Evolutionary conservation across 2,113 vertebrate genomes (phyloP).

Genomic region (Ophthalmolycus amberensis): DNA sequence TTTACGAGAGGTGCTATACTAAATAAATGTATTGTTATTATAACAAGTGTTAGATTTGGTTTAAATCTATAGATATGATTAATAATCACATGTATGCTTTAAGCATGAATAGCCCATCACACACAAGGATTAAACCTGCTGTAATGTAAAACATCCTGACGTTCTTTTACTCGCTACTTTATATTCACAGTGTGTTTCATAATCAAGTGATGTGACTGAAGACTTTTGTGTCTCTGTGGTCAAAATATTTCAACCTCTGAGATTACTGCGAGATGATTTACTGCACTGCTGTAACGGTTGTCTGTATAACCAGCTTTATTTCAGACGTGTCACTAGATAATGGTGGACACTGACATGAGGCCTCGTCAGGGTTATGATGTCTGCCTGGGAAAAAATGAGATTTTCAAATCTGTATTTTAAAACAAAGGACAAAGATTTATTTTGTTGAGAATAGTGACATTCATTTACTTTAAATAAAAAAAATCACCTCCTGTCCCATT

Average conservation of each 20-base stretch:
- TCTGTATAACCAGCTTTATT: not conserved
- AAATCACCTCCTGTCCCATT: slow-evolving; percentile 24
- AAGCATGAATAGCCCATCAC: not conserved
- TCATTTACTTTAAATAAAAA: slow-evolving; percentile 58
- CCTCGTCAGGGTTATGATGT: not conserved
- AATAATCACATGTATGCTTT: too few relatives aligned
- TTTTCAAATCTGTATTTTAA: slow-evolving; percentile 29
- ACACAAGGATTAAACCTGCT: not conserved
- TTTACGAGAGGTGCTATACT: not conserved
- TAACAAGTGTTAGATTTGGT: not conserved
- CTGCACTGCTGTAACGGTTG: not conserved
- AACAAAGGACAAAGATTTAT: slow-evolving; percentile 67
- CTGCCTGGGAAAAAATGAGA: not conserved
- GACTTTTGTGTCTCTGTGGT: not conserved
- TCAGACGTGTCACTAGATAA: not conserved
- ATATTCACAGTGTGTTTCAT: not conserved
- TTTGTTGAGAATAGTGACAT: slow-evolving; percentile 59
- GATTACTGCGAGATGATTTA: not conserved
- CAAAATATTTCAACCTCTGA: not conserved
- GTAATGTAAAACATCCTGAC: not conserved
- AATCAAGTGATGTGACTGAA: not conserved
- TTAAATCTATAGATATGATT: not conserved
- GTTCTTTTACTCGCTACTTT: not conserved
- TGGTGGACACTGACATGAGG: not conserved
- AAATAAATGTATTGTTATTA: not conserved